A percentile compares a stretch with the other conserved stretches of the same genome.
phyloP scores from a whole-genome alignment of 2,113 vertebrate species.

The Prinia subflava region DNA sequence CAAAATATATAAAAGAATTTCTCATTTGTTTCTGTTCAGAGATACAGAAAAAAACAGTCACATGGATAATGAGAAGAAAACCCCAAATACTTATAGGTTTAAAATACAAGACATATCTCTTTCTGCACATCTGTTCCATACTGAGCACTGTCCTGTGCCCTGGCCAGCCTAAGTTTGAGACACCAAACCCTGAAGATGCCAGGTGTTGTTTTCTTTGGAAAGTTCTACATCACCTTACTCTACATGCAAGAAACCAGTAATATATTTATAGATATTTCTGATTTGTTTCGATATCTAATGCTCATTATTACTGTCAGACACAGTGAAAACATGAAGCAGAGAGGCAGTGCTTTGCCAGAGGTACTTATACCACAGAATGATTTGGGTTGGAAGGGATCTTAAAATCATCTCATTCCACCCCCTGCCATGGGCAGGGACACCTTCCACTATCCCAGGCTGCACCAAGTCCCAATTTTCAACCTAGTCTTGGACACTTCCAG shows the following conservation, averaged over 20 bases:
- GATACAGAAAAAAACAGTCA: not conserved
- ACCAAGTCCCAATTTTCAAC: not conserved
- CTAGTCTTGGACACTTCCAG: not conserved
- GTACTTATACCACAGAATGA: not conserved
- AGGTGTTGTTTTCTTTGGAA: not conserved
- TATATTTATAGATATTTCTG: not conserved
- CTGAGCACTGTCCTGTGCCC: not conserved
- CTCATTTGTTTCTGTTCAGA: not conserved
- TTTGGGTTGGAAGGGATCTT: not conserved
- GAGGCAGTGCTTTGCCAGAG: not conserved
- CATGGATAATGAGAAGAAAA: not conserved
- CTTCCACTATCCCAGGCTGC: accelerated
- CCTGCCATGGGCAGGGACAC: not conserved
- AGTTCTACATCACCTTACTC: not conserved
- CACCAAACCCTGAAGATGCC: not conserved
- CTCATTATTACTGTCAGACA: not conserved
- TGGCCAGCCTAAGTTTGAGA: not conserved
- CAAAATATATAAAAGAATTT: not conserved
- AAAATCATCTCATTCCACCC: accelerated
- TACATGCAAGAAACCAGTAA: not conserved
- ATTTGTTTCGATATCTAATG: not conserved
- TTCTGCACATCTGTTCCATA: not conserved
- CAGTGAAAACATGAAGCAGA: not conserved
- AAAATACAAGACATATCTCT: not conserved
- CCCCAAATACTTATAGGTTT: not conserved